Conservation (phyloP, 2,888 invertebrate genomes). For the Bombyx huttoni region DNA sequence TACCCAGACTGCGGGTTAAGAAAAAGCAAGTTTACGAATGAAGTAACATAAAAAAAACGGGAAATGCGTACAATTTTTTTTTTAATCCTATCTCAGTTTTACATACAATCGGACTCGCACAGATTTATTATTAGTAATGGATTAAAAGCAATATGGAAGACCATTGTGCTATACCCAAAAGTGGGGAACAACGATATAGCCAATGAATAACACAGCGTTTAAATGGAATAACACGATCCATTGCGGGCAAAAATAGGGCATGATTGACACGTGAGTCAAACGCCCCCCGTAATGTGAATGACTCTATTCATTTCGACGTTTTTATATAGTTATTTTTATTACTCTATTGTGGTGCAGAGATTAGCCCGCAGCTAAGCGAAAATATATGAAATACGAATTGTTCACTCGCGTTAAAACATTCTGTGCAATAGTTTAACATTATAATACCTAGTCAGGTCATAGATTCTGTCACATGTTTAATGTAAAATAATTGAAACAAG, state of each 20-base stretch:
- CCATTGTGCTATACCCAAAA: slow-evolving; percentile 39
- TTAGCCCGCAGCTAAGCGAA: slow-evolving; percentile 53
- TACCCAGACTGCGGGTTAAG: too few relatives aligned
- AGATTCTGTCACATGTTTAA: too few relatives aligned
- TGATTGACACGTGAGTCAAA: slow-evolving; percentile 68
- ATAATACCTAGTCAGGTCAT: too few relatives aligned
- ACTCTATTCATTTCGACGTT: slow-evolving; percentile 32
- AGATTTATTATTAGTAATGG: slow-evolving; percentile 30
- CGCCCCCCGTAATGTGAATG: slow-evolving; percentile 40
- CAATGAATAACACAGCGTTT: slow-evolving; percentile 61
- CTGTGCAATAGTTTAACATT: too few relatives aligned
- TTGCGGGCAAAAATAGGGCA: slow-evolving; percentile 41
- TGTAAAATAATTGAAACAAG: too few relatives aligned
- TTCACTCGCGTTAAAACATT: slow-evolving; percentile 20
- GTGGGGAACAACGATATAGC: slow-evolving; percentile 47
- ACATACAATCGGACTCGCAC: slow-evolving; percentile 17
- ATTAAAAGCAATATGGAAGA: slow-evolving; percentile 33
- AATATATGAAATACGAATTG: slow-evolving; percentile 56
- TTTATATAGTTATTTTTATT: slow-evolving; percentile 50
- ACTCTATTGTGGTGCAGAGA: slow-evolving; percentile 47
- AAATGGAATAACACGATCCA: slow-evolving; percentile 62
- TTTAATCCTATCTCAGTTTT: slow-evolving; percentile 1
- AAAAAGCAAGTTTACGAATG: too few relatives aligned
- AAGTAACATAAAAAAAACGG: too few relatives aligned
- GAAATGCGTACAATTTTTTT: not conserved